Evolutionary conservation across 1,140 invertebrate species (phyloP), one percentile per base, ranked within the genome.

Genomic region (Gonioctena quinquepunctata): DNA sequence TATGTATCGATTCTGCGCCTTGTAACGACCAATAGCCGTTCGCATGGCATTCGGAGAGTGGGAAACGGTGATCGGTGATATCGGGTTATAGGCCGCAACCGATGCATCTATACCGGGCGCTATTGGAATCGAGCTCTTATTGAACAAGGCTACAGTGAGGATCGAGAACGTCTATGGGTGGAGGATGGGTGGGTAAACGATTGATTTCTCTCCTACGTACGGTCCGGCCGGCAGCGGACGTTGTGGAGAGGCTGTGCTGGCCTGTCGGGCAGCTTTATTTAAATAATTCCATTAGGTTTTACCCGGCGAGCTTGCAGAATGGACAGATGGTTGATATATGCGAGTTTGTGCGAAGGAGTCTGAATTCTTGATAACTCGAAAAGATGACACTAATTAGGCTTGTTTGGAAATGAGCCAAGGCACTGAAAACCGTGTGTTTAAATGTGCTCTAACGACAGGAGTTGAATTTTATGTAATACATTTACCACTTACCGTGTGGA

Each of bases 1-100:
- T 71, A 79, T 77, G 74, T 81, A 82, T 82, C 81, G 81, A 82
- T 82, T 82, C 81, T 80, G 80, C 81, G 81, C 79, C 19, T 19
- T 61, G 63, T 52, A 22, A 22, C 73, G 65, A 68, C 80, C 81
- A 81, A 82, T 82, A 68, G 68, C 66, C 26, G 70, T 64, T 60
- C 62, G 33, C 11, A 42, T 42, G 33, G 33, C 33, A 42, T 42
- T 26, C 56, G 56, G 56, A 25, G 61, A 63, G 61, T 63, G 61
- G 61, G 61, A 63, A 28, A 28, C 27, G 27, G 61, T 63, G 61
- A 63, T 63, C 61, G 61, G 61, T 42, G 61, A 63, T 63, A 63
- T 57, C 63, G 49, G 28, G 61, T 23, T 27, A 54, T 63, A 63
- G 61, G 61, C 61, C 61, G 61, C 61, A 63, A 23, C 69, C 69